Conservation (phyloP, 2,888 invertebrate species). For the Polylopha cassiicola region DNA sequence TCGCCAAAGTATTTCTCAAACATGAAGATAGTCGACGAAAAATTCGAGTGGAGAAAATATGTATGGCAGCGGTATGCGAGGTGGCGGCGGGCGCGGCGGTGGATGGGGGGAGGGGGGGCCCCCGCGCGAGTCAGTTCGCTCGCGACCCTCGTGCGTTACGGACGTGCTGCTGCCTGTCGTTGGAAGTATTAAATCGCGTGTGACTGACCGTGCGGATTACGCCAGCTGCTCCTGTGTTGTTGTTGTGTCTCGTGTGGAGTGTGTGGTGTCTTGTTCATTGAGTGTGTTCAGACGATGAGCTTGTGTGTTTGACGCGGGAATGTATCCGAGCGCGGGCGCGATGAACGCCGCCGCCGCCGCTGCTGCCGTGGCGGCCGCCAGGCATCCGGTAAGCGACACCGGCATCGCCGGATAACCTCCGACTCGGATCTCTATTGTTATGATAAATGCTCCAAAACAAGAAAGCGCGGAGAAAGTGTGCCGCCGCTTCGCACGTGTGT, state of each 20-base stretch:
- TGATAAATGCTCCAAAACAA: conserved; percentile 27
- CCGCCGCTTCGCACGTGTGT: conserved; percentile 1
- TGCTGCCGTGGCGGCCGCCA: conserved; percentile 89
- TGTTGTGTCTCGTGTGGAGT: conserved; percentile 61
- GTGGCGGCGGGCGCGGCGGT: conserved; percentile 43
- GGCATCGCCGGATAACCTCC: conserved; percentile 31
- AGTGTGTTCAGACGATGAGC: conserved; percentile 61
- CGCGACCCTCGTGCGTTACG: conserved; percentile 41
- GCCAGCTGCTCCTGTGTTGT: conserved; percentile 52
- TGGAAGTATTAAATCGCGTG: conserved; percentile 51
- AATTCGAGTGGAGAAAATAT: conserved; percentile 75
- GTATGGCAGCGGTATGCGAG: conserved; percentile 66
- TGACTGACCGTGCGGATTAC: conserved; percentile 52
- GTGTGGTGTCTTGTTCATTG: conserved; percentile 60
- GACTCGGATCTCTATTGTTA: conserved; percentile 26
- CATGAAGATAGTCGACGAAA: conserved; percentile 75
- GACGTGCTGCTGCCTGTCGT: conserved; percentile 39
- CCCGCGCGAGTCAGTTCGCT: conserved; percentile 56
- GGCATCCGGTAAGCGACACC: conserved; percentile 86
- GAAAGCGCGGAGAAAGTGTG: conserved; percentile 29
- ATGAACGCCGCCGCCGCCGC: conserved; percentile 92
- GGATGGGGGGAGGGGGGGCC: conserved; percentile 43
- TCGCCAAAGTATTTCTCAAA: conserved; percentile 74
- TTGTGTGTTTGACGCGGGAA: conserved; percentile 78
- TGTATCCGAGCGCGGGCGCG: conserved; percentile 90